A percentile compares a stretch with the other conserved stretches of the same genome.
phyloP scores from a whole-genome alignment of 35 echinoderm and acorn worm genomes.

The Anneissia japonica region DNA sequence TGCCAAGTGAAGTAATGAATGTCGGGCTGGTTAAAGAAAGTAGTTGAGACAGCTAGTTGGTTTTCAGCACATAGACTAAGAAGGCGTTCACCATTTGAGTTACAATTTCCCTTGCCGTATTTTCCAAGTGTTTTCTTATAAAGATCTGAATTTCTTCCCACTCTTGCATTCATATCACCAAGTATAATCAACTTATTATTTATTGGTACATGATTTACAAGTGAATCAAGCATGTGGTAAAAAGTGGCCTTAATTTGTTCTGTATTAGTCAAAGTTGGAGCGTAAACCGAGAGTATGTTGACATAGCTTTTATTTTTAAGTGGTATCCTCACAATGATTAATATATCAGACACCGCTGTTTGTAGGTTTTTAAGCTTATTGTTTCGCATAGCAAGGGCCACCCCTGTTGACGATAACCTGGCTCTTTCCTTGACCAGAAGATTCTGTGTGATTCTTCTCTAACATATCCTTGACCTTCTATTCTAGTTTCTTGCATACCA shows the following conservation, averaged over 20 bases:
- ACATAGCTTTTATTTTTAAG: not conserved
- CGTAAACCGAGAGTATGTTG: slow-evolving; percentile 33
- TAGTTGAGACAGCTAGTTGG: slow-evolving; percentile 36
- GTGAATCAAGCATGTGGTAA: not conserved
- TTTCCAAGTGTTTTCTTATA: not conserved
- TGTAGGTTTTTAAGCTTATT: slow-evolving; percentile 9
- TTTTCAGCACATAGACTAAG: slow-evolving; percentile 32
- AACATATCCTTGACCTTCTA: slow-evolving; percentile 29
- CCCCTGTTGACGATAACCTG: slow-evolving; percentile 5
- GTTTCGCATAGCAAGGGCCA: slow-evolving; percentile 39
- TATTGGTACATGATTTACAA: slow-evolving; percentile 9
- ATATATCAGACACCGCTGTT: not conserved
- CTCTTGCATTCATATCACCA: slow-evolving; percentile 34
- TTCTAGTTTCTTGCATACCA: slow-evolving; percentile 42
- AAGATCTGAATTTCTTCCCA: not conserved
- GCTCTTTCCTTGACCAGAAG: slow-evolving; percentile 22
- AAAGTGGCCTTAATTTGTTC: slow-evolving; percentile 28
- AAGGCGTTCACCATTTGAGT: slow-evolving; percentile 40
- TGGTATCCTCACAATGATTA: not conserved
- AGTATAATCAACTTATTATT: not conserved
- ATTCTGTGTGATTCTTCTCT: slow-evolving; percentile 1
- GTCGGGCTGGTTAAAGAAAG: slow-evolving; percentile 42
- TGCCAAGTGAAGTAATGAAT: slow-evolving; percentile 56
- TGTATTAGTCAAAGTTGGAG: slow-evolving; percentile 30
- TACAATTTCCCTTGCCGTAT: slow-evolving; percentile 37